Conservation (phyloP, 2,888 invertebrate species). For the Tromatobia lineatoria region DNA sequence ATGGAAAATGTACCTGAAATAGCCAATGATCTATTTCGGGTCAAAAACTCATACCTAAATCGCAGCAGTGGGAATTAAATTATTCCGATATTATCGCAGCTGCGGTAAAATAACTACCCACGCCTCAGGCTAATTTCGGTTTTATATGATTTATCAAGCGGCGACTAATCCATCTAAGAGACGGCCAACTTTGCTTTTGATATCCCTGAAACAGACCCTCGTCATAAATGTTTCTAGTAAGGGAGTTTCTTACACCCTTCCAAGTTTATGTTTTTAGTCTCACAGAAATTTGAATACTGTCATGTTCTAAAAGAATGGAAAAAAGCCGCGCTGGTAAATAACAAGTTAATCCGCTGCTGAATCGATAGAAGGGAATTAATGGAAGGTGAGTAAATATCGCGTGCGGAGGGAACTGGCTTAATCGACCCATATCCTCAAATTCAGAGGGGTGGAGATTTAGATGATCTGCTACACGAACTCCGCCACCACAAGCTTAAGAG, state of each 20-base stretch:
- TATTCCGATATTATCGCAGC: slow-evolving; percentile 60
- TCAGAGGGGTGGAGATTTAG: neutral
- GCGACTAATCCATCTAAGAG: neutral
- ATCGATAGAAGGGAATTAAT: slow-evolving; percentile 34
- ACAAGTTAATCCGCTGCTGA: neutral
- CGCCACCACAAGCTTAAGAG: neutral
- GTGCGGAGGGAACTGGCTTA: neutral
- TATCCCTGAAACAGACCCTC: slow-evolving; percentile 35
- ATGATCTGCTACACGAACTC: neutral
- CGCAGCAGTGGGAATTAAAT: slow-evolving; percentile 10
- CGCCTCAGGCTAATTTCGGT: slow-evolving; percentile 36
- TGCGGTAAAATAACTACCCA: slow-evolving; percentile 44
- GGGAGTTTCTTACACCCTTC: neutral
- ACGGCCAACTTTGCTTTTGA: slow-evolving; percentile 16
- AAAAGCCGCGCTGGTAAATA: neutral
- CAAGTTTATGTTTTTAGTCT: neutral
- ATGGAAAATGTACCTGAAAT: too few relatives aligned
- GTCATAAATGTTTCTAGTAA: slow-evolving; percentile 36
- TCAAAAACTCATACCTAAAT: neutral
- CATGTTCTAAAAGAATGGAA: neutral
- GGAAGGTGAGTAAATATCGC: slow-evolving; percentile 3
- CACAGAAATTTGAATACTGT: neutral
- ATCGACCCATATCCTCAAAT: slow-evolving; percentile 10
- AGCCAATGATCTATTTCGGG: slow-evolving; percentile 35
- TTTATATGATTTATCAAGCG: slow-evolving; percentile 30